Evolutionary conservation across 2,888 invertebrate genomes (phyloP).

Genomic region (Eledona agricola): DNA sequence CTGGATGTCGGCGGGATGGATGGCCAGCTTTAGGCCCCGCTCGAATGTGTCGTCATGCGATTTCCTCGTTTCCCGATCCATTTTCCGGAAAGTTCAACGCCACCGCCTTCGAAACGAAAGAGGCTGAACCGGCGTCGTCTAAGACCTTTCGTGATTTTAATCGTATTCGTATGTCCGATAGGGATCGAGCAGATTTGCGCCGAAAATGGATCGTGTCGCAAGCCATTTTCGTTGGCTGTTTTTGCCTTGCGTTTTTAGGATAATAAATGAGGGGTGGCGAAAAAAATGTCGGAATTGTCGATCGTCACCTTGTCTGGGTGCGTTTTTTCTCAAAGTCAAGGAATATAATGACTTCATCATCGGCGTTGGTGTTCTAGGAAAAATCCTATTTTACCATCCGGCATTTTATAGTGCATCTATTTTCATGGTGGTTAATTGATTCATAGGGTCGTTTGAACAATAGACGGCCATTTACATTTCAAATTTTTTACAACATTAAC

Average conservation of each 20-base stretch:
- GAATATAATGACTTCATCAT: too few species aligned
- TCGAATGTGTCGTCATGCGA: constrained; percentile 33
- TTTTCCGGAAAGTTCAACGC: constrained; percentile 39
- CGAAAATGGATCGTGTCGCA: constrained; percentile 20
- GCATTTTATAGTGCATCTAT: too few species aligned
- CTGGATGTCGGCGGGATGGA: constrained; percentile 6
- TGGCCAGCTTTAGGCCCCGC: constrained; percentile 23
- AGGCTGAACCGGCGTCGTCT: constrained; percentile 10
- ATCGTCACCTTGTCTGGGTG: constrained; percentile 15
- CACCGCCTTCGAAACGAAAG: constrained; percentile 34
- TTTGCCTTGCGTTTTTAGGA: constrained; percentile 10
- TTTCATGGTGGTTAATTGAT: too few species aligned
- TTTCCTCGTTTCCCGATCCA: constrained; percentile 35
- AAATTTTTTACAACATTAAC: too few species aligned
- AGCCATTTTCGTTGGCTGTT: constrained; percentile 19
- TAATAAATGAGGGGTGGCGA: constrained; percentile 20
- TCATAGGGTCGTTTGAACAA: too few species aligned
- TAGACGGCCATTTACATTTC: too few species aligned
- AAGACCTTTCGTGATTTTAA: constrained; percentile 13
- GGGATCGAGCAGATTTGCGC: constrained; percentile 21
- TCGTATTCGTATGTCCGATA: constrained; percentile 10
- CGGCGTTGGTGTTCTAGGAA: too few species aligned
- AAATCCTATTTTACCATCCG: too few species aligned
- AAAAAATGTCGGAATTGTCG: constrained; percentile 6
- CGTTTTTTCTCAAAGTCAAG: too few species aligned